Evolutionary conservation across 2,113 vertebrate species (phyloP).

Genomic region (Dendrocopos noguchii): DNA sequence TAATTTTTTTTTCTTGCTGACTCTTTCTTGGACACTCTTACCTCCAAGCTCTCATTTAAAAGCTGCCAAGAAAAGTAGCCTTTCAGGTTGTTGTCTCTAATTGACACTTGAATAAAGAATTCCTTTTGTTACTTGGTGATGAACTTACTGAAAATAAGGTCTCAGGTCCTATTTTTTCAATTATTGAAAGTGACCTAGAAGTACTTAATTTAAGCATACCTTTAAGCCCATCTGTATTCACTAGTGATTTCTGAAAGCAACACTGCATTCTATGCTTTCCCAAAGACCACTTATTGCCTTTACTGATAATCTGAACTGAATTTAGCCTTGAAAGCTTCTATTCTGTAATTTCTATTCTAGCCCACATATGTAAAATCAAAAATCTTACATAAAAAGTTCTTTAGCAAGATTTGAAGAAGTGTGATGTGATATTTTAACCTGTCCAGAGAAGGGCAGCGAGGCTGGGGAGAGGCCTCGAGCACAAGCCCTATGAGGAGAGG

Average conservation of each 20-base stretch:
- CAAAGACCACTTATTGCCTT: background rate
- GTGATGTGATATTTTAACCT: background rate
- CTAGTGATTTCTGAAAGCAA: background rate
- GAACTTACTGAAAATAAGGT: background rate
- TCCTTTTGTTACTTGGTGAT: background rate
- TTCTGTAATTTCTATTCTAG: background rate
- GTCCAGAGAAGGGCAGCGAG: no score
- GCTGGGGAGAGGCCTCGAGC: no score
- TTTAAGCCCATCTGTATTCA: background rate
- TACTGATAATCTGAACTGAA: background rate
- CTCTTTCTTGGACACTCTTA: background rate
- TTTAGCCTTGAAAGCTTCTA: background rate
- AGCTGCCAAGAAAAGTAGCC: background rate
- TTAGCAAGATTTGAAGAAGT: background rate
- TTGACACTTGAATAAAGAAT: background rate
- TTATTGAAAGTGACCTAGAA: background rate
- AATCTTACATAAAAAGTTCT: background rate
- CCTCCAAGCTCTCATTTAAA: background rate
- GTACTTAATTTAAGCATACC: background rate
- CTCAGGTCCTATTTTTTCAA: background rate
- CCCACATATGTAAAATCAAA: background rate
- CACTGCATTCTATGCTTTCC: background rate
- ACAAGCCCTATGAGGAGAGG: no score
- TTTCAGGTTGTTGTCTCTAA: background rate
- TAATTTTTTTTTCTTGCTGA: background rate